phyloP scores from a whole-genome alignment of 2,888 invertebrate genomes.

The Eupithecia inturbata region DNA sequence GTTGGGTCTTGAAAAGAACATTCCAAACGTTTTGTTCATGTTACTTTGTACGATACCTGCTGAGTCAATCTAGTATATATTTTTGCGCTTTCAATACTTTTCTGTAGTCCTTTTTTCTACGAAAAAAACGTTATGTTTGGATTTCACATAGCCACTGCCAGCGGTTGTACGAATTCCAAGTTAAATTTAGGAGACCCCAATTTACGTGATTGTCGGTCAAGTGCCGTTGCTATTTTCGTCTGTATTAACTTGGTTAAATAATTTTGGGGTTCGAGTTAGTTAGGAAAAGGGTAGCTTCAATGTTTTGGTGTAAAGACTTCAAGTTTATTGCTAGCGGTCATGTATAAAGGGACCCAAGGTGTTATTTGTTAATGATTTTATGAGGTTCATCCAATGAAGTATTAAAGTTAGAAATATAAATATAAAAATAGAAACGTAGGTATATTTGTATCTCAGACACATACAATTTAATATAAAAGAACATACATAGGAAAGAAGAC shows the following conservation, averaged over 20 bases:
- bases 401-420: too few species aligned
- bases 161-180: conserved; percentile 24
- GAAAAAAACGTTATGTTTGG: not conserved
- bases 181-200: conserved; percentile 50
- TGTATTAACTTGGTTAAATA: conserved; percentile 34
- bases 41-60: too few species aligned
- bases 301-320: not conserved
- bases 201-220: conserved; percentile 49
- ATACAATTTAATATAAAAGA: too few species aligned
- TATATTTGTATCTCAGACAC: too few species aligned
- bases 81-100: not conserved
- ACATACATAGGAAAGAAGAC: too few species aligned
- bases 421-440: too few species aligned
- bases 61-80: too few species aligned
- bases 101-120: not conserved
- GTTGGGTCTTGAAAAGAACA: not conserved
- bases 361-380: not conserved
- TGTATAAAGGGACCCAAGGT: not conserved
- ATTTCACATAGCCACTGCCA: not conserved
- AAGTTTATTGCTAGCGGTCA: not conserved
- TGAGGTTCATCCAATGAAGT: not conserved
- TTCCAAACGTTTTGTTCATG: not conserved
- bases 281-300: conserved; percentile 9
- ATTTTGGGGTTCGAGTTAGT: conserved; percentile 15
- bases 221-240: conserved; percentile 40